phyloP scores from a whole-genome alignment of 1,140 invertebrate species.

The Bombus sibiricus region DNA sequence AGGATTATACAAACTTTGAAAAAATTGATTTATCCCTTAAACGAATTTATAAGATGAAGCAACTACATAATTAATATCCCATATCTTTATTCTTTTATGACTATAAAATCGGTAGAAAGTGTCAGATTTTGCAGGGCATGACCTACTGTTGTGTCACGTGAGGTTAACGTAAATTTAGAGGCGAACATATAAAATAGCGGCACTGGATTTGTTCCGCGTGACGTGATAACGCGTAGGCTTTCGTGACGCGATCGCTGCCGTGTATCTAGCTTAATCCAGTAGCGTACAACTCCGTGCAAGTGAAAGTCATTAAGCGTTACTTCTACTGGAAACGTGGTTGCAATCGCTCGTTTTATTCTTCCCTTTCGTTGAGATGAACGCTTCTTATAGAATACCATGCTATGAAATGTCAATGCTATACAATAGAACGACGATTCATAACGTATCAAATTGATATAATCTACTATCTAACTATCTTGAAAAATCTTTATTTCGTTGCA shows the following conservation, averaged over 20 bases:
- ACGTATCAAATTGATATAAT: too few relatives aligned
- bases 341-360: not conserved
- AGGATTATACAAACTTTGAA: too few relatives aligned
- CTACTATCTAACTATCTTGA: too few relatives aligned
- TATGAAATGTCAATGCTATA: too few relatives aligned
- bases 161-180: not conserved
- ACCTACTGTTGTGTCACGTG: not conserved
- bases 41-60: too few relatives aligned
- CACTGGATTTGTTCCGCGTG: slow-evolving; percentile 12
- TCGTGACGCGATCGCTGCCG: slow-evolving; percentile 9
- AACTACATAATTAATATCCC: too few relatives aligned
- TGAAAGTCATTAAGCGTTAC: slow-evolving; percentile 19
- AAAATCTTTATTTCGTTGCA: too few relatives aligned
- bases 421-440: too few relatives aligned
- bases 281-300: not conserved
- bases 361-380: not conserved
- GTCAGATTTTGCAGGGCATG: not conserved
- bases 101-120: too few relatives aligned
- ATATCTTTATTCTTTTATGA: not conserved
- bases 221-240: slow-evolving; percentile 29
- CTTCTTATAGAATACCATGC: not conserved
- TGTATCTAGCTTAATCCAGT: slow-evolving; percentile 22
- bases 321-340: not conserved
- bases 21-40: too few relatives aligned
- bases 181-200: not conserved